phyloP scores from a whole-genome alignment of 2,113 vertebrate species.

The Porphyrio hochstetteri region DNA sequence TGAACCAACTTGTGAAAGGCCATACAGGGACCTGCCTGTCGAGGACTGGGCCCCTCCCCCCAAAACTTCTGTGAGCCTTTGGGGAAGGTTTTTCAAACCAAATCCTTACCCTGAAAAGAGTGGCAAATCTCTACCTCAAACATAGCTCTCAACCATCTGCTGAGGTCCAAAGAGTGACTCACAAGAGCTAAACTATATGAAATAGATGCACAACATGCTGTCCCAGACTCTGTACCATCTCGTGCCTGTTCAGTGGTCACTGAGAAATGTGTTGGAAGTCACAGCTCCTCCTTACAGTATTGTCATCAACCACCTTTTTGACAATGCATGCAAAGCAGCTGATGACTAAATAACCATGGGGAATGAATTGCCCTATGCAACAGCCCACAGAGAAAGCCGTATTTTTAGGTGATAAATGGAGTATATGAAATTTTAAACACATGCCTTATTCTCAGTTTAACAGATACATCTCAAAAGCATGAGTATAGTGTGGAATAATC shows the following conservation, averaged over 20 bases:
- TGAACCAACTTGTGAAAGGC: background rate
- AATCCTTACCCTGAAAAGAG: background rate
- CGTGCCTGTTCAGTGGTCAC: background rate
- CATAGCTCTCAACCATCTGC: background rate
- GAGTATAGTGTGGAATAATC: background rate
- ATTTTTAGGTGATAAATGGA: background rate
- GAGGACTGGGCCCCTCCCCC: background rate
- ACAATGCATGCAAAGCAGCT: background rate
- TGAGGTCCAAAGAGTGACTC: background rate
- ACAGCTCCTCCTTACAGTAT: background rate
- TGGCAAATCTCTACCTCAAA: background rate
- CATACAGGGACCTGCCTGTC: background rate
- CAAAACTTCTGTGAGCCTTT: background rate
- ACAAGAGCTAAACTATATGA: background rate
- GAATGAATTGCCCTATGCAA: background rate
- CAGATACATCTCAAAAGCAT: background rate
- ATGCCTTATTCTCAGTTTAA: background rate
- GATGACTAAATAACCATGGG: background rate
- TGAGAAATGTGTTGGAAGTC: background rate
- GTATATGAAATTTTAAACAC: background rate
- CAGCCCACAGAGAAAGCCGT: background rate
- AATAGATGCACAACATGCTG: rapidly evolving
- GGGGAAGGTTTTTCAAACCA: background rate
- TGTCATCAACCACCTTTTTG: background rate
- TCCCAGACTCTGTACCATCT: background rate